Evolutionary conservation across 1,140 invertebrate genomes (phyloP).

Genomic region (Macrobrachium rosenbergii): DNA sequence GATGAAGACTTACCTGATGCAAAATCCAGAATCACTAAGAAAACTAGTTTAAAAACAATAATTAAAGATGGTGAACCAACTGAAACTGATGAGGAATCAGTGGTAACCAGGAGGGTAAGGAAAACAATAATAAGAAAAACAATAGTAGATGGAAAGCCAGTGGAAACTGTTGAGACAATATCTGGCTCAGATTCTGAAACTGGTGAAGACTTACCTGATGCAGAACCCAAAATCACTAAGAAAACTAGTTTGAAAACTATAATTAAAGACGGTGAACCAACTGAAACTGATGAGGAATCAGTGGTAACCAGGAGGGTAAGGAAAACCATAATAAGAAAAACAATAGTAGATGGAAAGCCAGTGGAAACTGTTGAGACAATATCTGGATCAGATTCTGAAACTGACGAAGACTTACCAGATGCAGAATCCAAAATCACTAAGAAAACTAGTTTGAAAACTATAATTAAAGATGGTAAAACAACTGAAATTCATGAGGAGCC

Average conservation of each 20-base stretch:
- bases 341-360: slow-evolving; percentile 28
- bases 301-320: slow-evolving; percentile 10
- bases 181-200: not conserved
- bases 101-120: slow-evolving; percentile 7
- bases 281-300: slow-evolving; percentile 15
- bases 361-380: slow-evolving; percentile 1
- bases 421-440: not conserved
- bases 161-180: slow-evolving; percentile 1
- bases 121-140: slow-evolving; percentile 22
- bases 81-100: slow-evolving; percentile 14
- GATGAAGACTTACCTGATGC: not conserved
- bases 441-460: not conserved
- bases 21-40: not conserved
- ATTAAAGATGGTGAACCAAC: not conserved
- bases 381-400: not conserved
- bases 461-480: not conserved
- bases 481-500: slow-evolving; percentile 14
- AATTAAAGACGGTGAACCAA: not conserved
- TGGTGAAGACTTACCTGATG: not conserved
- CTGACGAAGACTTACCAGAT: not conserved
- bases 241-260: not conserved
- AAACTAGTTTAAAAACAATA: not conserved
- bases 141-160: slow-evolving; percentile 29
- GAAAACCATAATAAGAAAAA: slow-evolving; percentile 20
- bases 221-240: not conserved